Evolutionary conservation across 2,797 vertebrate species (phyloP).

Genomic region (Enoplosus armatus): DNA sequence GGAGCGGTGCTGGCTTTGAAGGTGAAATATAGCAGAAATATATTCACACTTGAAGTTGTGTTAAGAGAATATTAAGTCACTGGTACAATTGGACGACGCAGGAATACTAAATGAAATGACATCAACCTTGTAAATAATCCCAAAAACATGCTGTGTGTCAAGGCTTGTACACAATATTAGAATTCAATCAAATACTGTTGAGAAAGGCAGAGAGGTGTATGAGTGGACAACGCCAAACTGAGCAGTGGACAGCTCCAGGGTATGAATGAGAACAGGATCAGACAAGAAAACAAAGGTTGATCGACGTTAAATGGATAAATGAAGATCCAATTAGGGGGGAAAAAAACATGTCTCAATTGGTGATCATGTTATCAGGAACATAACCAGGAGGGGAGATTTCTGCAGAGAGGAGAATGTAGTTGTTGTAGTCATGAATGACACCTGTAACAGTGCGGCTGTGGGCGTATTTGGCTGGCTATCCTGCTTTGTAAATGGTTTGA

Average conservation of each 20-base stretch:
- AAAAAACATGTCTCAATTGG: background rate
- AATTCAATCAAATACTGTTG: background rate
- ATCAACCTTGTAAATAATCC: conserved; percentile 29
- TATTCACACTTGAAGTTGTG: conserved; percentile 61
- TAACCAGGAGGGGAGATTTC: background rate
- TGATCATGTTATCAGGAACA: background rate
- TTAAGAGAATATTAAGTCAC: conserved; percentile 58
- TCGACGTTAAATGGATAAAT: background rate
- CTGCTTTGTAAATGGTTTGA: background rate
- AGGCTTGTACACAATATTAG: background rate
- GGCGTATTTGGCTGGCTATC: background rate
- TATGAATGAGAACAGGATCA: background rate
- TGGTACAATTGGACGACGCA: conserved; percentile 19
- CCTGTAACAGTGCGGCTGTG: background rate
- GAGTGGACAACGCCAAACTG: background rate
- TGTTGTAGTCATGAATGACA: background rate
- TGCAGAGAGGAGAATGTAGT: background rate
- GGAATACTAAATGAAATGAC: conserved; percentile 25
- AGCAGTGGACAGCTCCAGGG: background rate
- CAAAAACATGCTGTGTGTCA: background rate
- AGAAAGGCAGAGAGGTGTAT: background rate
- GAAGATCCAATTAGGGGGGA: background rate
- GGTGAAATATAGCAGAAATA: conserved; percentile 63
- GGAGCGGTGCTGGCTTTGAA: conserved; percentile 64
- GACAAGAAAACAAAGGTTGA: conserved; percentile 1